Percentiles rank a stretch among this genome's conserved stretches.
These are phyloP conservation scores for Perca flavescens DNA, from an alignment of 2,113 vertebrate genomes.

Conservation along the genomic window DNA sequence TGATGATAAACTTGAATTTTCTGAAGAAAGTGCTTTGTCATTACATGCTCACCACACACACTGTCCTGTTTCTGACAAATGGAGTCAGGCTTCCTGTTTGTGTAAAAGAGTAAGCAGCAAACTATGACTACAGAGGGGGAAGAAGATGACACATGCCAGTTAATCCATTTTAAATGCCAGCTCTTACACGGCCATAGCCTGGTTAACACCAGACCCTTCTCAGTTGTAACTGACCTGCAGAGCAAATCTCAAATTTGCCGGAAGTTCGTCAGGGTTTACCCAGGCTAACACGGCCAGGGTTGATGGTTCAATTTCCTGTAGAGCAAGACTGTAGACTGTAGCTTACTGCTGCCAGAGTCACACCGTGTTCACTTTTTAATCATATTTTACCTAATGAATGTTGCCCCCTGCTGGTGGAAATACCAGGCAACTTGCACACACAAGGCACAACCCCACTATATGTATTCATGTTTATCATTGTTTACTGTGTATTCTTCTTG, in stretches of 20 bases:
- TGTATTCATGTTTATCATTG: background rate
- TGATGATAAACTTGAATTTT: slow-evolving; percentile 20
- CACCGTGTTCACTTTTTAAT: background rate
- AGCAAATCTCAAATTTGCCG: too few species aligned
- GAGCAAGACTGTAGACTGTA: background rate
- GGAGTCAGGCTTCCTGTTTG: slow-evolving; percentile 56
- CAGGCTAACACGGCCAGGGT: too few species aligned
- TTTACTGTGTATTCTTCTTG: background rate
- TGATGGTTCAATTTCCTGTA: background rate
- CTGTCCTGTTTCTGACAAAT: slow-evolving; percentile 9
- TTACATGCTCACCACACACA: background rate
- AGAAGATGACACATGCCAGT: background rate
- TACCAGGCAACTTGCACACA: background rate
- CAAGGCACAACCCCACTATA: background rate
- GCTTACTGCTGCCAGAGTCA: background rate
- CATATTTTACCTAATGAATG: background rate
- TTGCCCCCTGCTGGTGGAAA: slow-evolving; percentile 25
- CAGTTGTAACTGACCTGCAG: too few species aligned
- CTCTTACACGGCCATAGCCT: background rate
- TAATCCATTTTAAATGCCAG: background rate
- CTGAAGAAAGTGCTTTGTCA: slow-evolving; percentile 7
- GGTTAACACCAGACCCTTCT: too few species aligned
- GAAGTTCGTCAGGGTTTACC: too few species aligned
- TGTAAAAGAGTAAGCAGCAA: slow-evolving; percentile 29
- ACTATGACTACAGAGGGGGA: slow-evolving; percentile 17